Percentiles rank a stretch among this genome's conserved stretches.
phyloP scores from a whole-genome alignment of 2,797 vertebrate species.

The Neostethus bicornis region DNA sequence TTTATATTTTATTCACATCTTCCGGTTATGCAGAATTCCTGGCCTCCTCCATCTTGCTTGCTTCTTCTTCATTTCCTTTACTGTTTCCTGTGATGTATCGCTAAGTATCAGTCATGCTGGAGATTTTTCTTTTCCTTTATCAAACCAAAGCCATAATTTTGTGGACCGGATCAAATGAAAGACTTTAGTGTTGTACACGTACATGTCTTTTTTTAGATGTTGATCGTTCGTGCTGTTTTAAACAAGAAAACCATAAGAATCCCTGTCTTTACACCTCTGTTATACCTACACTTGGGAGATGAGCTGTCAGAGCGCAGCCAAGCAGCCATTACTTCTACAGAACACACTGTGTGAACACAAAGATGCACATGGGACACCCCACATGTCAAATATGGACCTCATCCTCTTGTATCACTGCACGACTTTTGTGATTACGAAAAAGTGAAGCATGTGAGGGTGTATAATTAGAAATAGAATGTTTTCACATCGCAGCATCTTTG shows the following conservation, averaged over 20 bases:
- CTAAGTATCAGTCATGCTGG: conserved; percentile 69
- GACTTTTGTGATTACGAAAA: conserved; percentile 37
- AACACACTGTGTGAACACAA: conserved; percentile 37
- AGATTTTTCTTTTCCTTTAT: conserved; percentile 56
- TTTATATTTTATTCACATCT: conserved; percentile 82
- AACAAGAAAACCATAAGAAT: not conserved
- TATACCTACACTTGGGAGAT: conserved; percentile 10
- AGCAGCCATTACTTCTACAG: conserved; percentile 48
- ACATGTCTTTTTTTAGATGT: not conserved
- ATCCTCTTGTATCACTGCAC: conserved; percentile 35
- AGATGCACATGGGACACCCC: conserved; percentile 48
- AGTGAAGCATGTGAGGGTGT: conserved; percentile 55
- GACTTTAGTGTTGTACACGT: not conserved
- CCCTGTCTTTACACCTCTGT: conserved; percentile 10
- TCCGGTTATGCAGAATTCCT: conserved; percentile 71
- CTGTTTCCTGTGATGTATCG: conserved; percentile 63
- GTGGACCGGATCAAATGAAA: conserved; percentile 1
- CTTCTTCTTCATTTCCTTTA: conserved; percentile 39
- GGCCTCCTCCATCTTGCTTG: conserved; percentile 40
- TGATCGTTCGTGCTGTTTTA: conserved; percentile 1
- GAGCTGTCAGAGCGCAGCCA: conserved; percentile 60
- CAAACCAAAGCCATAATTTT: conserved; percentile 32
- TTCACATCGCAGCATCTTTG: conserved; percentile 12
- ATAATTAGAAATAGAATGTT: conserved; percentile 24
- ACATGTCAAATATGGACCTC: conserved; percentile 53